Conservation (phyloP, 1,140 invertebrate genomes). For the Neuroterus valhalla region DNA sequence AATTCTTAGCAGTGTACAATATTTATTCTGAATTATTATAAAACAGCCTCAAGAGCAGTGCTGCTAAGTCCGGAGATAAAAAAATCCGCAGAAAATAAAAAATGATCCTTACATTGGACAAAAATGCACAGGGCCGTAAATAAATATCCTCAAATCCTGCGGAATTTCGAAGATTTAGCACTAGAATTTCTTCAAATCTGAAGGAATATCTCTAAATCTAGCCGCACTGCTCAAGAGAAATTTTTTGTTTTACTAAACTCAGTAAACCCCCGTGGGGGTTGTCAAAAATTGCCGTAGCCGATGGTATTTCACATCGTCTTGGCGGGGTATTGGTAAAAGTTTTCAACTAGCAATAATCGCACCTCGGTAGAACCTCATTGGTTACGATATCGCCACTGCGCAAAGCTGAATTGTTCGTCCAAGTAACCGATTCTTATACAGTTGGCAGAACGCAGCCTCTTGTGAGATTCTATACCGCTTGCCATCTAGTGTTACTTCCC, state of each 20-base stretch:
- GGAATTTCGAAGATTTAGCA: too few species aligned
- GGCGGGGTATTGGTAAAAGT: conserved; percentile 96
- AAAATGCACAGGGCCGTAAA: too few species aligned
- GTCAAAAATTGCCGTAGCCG: conserved; percentile 89
- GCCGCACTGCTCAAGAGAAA: too few species aligned
- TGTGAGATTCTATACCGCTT: conserved; percentile 37
- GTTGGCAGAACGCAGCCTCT: background rate
- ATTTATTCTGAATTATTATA: too few species aligned
- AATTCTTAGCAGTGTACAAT: too few species aligned
- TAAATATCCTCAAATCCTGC: too few species aligned
- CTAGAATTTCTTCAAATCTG: too few species aligned
- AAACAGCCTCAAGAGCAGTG: too few species aligned
- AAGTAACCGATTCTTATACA: conserved; percentile 32
- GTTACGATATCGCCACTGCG: conserved; percentile 89
- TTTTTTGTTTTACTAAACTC: background rate
- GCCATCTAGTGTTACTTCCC: background rate
- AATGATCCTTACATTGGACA: too few species aligned
- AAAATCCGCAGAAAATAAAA: too few species aligned
- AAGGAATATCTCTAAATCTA: too few species aligned
- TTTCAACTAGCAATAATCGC: conserved; percentile 94
- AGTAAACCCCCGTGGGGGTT: conserved; percentile 72
- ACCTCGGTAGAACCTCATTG: conserved; percentile 90
- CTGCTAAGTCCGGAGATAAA: too few species aligned
- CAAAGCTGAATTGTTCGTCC: conserved; percentile 76
- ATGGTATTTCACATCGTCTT: conserved; percentile 93